Evolutionary conservation across 2,888 invertebrate genomes (phyloP).

Genomic region (Globia sparganii): DNA sequence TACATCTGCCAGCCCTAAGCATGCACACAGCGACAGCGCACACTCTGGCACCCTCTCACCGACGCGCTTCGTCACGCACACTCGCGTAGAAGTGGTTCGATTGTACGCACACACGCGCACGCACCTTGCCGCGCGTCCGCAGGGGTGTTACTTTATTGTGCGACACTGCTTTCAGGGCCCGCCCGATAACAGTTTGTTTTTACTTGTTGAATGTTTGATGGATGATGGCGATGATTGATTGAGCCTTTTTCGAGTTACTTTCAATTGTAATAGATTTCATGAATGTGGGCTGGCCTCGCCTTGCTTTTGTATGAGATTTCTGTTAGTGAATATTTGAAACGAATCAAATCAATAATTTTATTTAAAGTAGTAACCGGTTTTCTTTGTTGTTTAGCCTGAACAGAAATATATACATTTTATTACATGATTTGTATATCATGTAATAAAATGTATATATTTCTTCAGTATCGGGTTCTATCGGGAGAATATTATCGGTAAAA

Average conservation of each 20-base stretch:
- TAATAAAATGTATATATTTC: slow-evolving; percentile 20
- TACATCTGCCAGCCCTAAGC: slow-evolving; percentile 86
- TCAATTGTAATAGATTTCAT: slow-evolving; percentile 82
- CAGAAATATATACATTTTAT: too few species aligned
- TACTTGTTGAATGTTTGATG: slow-evolving; percentile 90
- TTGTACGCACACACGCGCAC: slow-evolving; percentile 64
- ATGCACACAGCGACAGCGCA: slow-evolving; percentile 71
- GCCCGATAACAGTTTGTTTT: slow-evolving; percentile 88
- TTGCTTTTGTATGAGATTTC: slow-evolving; percentile 68
- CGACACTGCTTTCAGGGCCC: slow-evolving; percentile 78
- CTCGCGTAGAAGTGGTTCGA: slow-evolving; percentile 52
- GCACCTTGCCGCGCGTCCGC: slow-evolving; percentile 72
- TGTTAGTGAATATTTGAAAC: slow-evolving; percentile 63
- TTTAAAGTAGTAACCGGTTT: slow-evolving; percentile 44
- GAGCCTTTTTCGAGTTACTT: slow-evolving; percentile 76
- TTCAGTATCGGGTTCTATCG: slow-evolving; percentile 38
- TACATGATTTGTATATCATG: slow-evolving; percentile 17
- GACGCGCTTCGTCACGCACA: slow-evolving; percentile 64
- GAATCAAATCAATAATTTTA: slow-evolving; percentile 62
- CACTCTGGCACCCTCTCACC: slow-evolving; percentile 65
- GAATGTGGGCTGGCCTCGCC: slow-evolving; percentile 66
- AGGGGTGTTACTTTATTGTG: slow-evolving; percentile 83
- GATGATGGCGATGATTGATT: slow-evolving; percentile 88
- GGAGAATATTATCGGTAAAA: slow-evolving; percentile 66
- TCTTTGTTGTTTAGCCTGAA: slow-evolving; percentile 28